phyloP scores from a whole-genome alignment of 2,797 vertebrate genomes.

The Muraenolepis orangiensis region DNA sequence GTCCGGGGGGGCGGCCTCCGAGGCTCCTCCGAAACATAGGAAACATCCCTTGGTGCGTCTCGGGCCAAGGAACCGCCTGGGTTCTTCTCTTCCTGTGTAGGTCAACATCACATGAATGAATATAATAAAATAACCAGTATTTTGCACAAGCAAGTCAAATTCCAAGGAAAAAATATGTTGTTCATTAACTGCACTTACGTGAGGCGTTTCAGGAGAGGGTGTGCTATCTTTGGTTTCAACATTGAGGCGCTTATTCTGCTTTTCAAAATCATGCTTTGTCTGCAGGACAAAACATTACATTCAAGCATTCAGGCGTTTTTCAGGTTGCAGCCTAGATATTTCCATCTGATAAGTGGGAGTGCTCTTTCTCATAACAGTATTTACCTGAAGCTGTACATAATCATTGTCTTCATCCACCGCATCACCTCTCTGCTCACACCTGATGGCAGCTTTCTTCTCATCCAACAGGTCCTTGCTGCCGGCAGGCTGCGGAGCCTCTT shows the following conservation, averaged over 20 bases:
- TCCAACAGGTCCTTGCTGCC: constrained; percentile 35
- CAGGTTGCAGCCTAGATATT: neutral
- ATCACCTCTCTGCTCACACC: constrained; percentile 35
- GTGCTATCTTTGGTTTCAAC: constrained; percentile 37
- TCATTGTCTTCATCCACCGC: constrained; percentile 71
- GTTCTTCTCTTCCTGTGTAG: constrained; percentile 34
- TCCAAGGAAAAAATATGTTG: neutral
- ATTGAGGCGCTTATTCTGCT: constrained; percentile 45
- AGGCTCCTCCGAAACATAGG: too few relatives aligned
- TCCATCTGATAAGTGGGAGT: neutral
- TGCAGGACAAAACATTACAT: constrained; percentile 37
- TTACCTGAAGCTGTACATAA: constrained; percentile 81
- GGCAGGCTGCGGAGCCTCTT: constrained; percentile 45
- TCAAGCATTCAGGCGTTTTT: neutral
- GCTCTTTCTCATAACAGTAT: constrained; percentile 4
- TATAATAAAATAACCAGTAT: neutral
- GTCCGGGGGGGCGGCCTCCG: constrained; percentile 52
- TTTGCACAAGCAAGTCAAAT: neutral
- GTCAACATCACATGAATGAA: neutral
- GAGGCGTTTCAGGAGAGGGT: constrained; percentile 28
- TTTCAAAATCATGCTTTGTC: constrained; percentile 72
- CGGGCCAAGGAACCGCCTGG: too few relatives aligned
- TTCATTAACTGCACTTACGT: constrained; percentile 45
- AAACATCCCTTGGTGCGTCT: too few relatives aligned
- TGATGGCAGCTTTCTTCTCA: constrained; percentile 26